phyloP scores from a whole-genome alignment of 2,113 vertebrate species.

The Rutilus rutilus region DNA sequence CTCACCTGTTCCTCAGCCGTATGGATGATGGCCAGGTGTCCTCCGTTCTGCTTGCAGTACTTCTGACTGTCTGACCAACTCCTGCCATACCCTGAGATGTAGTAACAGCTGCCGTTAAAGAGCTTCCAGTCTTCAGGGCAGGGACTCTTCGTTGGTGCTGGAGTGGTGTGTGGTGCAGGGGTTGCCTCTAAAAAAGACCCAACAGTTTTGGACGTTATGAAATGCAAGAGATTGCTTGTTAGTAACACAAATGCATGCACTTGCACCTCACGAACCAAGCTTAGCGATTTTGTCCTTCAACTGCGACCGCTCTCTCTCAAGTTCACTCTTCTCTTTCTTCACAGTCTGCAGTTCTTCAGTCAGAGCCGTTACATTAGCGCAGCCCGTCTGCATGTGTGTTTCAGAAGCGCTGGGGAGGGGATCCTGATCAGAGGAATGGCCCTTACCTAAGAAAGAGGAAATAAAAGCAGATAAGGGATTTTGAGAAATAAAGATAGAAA shows the following conservation, averaged over 20 bases:
- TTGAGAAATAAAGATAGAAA: neutral
- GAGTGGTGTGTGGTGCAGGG: neutral
- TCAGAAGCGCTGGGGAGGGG: neutral
- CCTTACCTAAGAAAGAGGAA: slow-evolving; percentile 3
- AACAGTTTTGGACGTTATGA: neutral
- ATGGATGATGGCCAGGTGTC: slow-evolving; percentile 72
- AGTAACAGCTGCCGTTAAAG: slow-evolving; percentile 73
- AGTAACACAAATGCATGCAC: slow-evolving; percentile 8
- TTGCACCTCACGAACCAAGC: slow-evolving; percentile 35
- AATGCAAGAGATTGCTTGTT: neutral
- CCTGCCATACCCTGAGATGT: slow-evolving; percentile 49
- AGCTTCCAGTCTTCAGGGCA: slow-evolving; percentile 63
- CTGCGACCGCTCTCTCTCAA: slow-evolving; percentile 42
- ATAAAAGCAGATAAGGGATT: neutral
- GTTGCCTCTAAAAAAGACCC: neutral
- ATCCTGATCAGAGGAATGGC: slow-evolving; percentile 11
- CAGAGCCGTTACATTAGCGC: slow-evolving; percentile 45
- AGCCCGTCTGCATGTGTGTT: slow-evolving; percentile 51
- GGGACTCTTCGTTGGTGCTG: neutral
- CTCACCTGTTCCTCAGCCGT: slow-evolving; percentile 74
- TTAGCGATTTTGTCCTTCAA: slow-evolving; percentile 42
- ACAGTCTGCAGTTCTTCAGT: slow-evolving; percentile 39
- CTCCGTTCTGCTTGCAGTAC: slow-evolving; percentile 62
- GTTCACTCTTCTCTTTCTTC: slow-evolving; percentile 58
- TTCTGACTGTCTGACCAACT: slow-evolving; percentile 59